Base-by-base conservation (phyloP, 2,888 invertebrate species). In the Stenotaenia linearis region DNA sequence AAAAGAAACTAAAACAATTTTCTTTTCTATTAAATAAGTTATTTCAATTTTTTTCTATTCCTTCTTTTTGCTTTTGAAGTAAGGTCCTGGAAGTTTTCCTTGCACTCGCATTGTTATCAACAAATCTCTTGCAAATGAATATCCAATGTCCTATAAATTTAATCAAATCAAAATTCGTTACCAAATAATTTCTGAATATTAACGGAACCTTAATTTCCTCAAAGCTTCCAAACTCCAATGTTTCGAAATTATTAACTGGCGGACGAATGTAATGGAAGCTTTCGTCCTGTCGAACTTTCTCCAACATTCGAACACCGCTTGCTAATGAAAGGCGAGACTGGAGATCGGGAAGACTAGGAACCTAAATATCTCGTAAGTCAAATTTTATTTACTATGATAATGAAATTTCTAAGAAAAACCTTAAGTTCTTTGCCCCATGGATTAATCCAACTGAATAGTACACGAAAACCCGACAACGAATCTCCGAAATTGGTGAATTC, bases 201-300 rank as follows among this genome's bases (percentile, higher is more conserved):
- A 76, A 21, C 15, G 12, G 15, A 83, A 87, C 87, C 85, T 94
- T 92, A 83, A 98, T 98, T 88, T 98, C 97, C 87, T 98, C 97
- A 87, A 97, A 98, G 85, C 93, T 93, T 0, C 95, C 94, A 87
- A 99, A 99, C 85, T 99, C 98, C 10, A 99, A 88, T 0, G 98
- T 99, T 85, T 94, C 95, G 88, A 95, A 99, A 84, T 93, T 93
- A 87, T 99, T 98, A 83, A 99, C 98, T 0, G 99, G 98, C 3
- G 99, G 99, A 0, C 99, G 91, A 83, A 99, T 94, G 88, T 99
- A 99, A 85, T 97, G 96, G 88, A 98, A 98, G 86, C 97, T 98
- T 86, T 97, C 96, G 6, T 97, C 96, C 83, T 91, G 93, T 86
- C 98, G 98, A 76, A 98, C 96, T 87, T 95, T 94, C 92, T 99